phyloP scores from a whole-genome alignment of 2,888 invertebrate genomes.

The Microplitis manilae region DNA sequence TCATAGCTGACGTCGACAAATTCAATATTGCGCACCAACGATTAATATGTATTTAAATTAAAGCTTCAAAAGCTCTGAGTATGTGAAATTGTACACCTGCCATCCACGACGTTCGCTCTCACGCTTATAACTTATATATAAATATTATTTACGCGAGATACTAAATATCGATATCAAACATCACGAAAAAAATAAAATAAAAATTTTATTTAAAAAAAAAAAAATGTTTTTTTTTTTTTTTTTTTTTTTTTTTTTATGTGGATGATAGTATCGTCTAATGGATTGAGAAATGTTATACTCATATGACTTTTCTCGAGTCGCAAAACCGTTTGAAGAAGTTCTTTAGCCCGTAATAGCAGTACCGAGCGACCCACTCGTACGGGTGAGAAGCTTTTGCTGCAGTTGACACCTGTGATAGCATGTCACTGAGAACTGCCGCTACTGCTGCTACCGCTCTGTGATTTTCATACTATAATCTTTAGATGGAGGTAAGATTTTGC shows the following conservation, averaged over 20 bases:
- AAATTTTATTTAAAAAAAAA: neutral
- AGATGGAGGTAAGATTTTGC: neutral
- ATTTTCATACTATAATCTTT: conserved; percentile 17
- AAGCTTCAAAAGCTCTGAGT: conserved; percentile 2
- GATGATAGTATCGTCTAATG: conserved; percentile 18
- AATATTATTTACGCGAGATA: conserved; percentile 19
- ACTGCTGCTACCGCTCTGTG: neutral
- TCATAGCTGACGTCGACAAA: conserved; percentile 13
- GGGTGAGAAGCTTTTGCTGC: conserved; percentile 26
- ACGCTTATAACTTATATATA: conserved; percentile 18
- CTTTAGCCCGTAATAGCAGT: neutral
- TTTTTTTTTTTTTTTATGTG: neutral
- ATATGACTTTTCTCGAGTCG: conserved; percentile 10
- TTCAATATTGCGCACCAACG: conserved; percentile 18
- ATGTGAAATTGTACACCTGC: conserved; percentile 18
- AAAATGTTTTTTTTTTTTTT: too few species aligned
- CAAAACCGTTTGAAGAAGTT: conserved; percentile 39
- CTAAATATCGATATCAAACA: neutral
- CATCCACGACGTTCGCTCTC: conserved; percentile 13
- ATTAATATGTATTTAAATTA: conserved; percentile 36
- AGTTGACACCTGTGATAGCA: conserved; percentile 31
- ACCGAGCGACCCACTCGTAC: neutral
- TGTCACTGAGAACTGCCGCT: neutral
- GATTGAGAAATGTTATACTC: conserved; percentile 11
- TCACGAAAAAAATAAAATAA: neutral